A percentile compares a stretch with the other conserved stretches of the same genome.
phyloP scores from a whole-genome alignment of 2,888 invertebrate species.

The Tetropium fuscum region DNA sequence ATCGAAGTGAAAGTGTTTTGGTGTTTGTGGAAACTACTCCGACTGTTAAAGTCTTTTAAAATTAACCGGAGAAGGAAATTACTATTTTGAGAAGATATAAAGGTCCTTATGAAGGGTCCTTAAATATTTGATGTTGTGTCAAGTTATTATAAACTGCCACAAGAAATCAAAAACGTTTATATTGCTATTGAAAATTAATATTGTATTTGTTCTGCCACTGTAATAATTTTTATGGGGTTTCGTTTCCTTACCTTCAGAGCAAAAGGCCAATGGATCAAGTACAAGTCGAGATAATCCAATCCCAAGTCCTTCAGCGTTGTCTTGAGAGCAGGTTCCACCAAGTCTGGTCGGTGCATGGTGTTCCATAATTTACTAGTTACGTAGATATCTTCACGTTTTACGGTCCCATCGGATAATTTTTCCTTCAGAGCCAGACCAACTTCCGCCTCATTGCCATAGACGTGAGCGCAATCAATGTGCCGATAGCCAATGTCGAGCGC shows the following conservation, averaged over 20 bases:
- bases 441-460: slow-evolving; percentile 78
- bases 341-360: slow-evolving; percentile 83
- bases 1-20: too few relatives aligned
- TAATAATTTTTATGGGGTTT: too few relatives aligned
- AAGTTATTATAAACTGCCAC: too few relatives aligned
- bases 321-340: slow-evolving; percentile 78
- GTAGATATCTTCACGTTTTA: slow-evolving; percentile 79
- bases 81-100: too few relatives aligned
- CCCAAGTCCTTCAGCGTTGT: slow-evolving; percentile 78
- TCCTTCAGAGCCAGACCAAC: slow-evolving; percentile 73
- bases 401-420: slow-evolving; percentile 74
- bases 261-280: slow-evolving; percentile 93
- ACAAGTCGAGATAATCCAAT: slow-evolving; percentile 85
- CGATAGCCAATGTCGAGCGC: slow-evolving; percentile 83
- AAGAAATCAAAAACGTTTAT: too few relatives aligned
- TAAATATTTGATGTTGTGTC: too few relatives aligned
- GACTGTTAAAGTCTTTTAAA: too few relatives aligned
- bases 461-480: slow-evolving; percentile 79
- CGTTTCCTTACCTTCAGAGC: slow-evolving; percentile 79
- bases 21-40: too few relatives aligned
- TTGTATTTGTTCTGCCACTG: too few relatives aligned
- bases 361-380: slow-evolving; percentile 80
- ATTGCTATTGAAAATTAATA: too few relatives aligned
- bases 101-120: too few relatives aligned
- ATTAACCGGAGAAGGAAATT: too few relatives aligned